Percentiles rank a stretch among this genome's conserved stretches.
These are phyloP conservation scores for Cisticola juncidis DNA, from an alignment of 2,113 vertebrate species.

Conservation along the genomic window DNA sequence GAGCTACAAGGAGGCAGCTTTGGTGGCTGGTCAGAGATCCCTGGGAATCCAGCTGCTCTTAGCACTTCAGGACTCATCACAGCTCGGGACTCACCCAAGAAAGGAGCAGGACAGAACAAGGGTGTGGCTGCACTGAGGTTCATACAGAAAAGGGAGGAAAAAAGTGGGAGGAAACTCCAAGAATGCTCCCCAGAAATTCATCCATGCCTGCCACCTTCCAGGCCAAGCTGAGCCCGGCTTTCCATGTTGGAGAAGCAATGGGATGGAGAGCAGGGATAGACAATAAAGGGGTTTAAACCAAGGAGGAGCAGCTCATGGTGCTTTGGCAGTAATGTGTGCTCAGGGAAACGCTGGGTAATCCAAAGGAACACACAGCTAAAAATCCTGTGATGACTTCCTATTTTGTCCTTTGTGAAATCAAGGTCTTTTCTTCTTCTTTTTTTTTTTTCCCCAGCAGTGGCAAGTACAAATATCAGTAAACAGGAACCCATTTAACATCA, in stretches of 20 bases:
- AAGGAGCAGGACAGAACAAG: background rate
- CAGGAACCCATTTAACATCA: background rate
- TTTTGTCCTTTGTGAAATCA: background rate
- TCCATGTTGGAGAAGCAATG: background rate
- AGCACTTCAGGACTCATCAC: background rate
- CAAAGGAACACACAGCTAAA: background rate
- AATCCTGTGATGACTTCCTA: background rate
- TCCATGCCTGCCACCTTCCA: background rate
- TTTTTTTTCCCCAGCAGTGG: background rate
- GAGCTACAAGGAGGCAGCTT: background rate
- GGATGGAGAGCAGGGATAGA: background rate
- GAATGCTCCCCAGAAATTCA: background rate
- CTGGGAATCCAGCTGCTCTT: background rate
- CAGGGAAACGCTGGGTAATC: background rate
- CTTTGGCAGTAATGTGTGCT: background rate
- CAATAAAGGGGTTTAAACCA: background rate
- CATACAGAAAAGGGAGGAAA: background rate
- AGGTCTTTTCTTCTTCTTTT: background rate
- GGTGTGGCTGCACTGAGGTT: background rate
- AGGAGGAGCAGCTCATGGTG: background rate
- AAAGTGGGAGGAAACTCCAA: background rate
- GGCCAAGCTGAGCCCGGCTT: background rate
- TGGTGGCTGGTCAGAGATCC: background rate
- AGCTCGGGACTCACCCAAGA: fast-evolving
- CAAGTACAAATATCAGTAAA: background rate